Evolutionary conservation across 2,888 invertebrate genomes (phyloP), one percentile per base, ranked within the genome.

Genomic region (Mythimna ferrago): DNA sequence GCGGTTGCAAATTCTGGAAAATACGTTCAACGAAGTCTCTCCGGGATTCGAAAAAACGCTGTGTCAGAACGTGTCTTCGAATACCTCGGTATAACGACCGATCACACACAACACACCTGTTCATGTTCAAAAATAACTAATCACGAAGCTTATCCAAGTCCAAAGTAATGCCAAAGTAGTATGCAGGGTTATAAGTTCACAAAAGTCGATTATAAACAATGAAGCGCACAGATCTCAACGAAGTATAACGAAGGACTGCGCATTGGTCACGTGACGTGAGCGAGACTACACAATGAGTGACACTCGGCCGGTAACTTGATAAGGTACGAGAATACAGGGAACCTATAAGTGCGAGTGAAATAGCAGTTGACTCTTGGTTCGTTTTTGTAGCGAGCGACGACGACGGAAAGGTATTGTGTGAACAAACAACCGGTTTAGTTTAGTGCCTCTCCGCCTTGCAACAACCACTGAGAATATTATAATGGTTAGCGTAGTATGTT

Each of bases 21-120:
- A 71, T 71, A 57, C 64, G 64, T 65, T 71, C 71, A 48, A 65
- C 71, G 56, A 71, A 71, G 56, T 71, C 71, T 71, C 71, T 64
- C 35, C 32, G 64, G 64, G 48, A 64, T 65, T 71, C 53, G 57
- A 71, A 56, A 56, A 71, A 71, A 62, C 63, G 63, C 63, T 63
- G 51, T 63, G 63, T 63, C 63, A 63, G 63, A 63, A 51, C 51
- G 32, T 51, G 63, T 63, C 63, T 63, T n/a, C 51, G 63, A 63
- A 51, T 63, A 63, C 63, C 51, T 51, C 26, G 26, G 26, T 26
- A 26, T 26, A 26, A 26, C 26, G 26, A 26, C 26, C 26, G 26
- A 26, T 26, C 26, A 26, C 26, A 26, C 26, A 26, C 26, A 26
- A 26, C 26, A 26, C 26, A 26, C 26, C 26, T 26, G 26, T 26